phyloP scores from a whole-genome alignment of 2,888 invertebrate species.

The Cantharis flavilabris region DNA sequence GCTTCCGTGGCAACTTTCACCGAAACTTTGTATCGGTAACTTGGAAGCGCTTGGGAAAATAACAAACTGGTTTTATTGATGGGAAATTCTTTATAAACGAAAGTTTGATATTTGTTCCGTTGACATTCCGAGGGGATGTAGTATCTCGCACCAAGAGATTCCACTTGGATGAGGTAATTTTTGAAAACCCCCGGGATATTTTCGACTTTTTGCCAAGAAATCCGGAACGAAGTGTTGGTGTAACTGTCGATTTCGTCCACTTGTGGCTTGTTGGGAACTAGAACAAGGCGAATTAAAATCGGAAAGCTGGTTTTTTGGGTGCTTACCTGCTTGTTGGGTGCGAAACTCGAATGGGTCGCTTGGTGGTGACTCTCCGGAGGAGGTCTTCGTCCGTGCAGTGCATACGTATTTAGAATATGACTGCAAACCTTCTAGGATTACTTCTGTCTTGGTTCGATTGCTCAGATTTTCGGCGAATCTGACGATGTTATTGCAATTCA shows the following conservation, averaged over 20 bases:
- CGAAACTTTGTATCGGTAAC: neutral
- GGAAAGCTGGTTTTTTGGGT: neutral
- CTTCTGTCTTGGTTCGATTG: neutral
- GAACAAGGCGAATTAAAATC: neutral
- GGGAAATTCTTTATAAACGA: neutral
- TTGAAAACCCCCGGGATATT: constrained; percentile 32
- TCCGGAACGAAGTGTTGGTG: constrained; percentile 19
- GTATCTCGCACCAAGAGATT: constrained; percentile 19
- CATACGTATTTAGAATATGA: neutral
- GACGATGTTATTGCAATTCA: constrained; percentile 14
- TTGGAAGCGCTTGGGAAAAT: neutral
- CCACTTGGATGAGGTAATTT: constrained; percentile 27
- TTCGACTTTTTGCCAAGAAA: constrained; percentile 34
- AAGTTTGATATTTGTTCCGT: neutral
- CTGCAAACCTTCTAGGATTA: neutral
- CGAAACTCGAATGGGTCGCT: constrained; percentile 1
- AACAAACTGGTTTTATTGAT: neutral
- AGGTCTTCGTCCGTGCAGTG: neutral
- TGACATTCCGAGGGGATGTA: constrained; percentile 19
- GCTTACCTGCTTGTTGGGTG: constrained; percentile 27
- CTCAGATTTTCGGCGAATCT: neutral
- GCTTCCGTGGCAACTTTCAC: neutral
- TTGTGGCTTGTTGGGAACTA: constrained; percentile 8
- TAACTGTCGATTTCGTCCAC: neutral
- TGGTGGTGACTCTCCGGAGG: neutral